Conservation (phyloP, 2,888 invertebrate genomes). For the Ormyrus labotus region DNA sequence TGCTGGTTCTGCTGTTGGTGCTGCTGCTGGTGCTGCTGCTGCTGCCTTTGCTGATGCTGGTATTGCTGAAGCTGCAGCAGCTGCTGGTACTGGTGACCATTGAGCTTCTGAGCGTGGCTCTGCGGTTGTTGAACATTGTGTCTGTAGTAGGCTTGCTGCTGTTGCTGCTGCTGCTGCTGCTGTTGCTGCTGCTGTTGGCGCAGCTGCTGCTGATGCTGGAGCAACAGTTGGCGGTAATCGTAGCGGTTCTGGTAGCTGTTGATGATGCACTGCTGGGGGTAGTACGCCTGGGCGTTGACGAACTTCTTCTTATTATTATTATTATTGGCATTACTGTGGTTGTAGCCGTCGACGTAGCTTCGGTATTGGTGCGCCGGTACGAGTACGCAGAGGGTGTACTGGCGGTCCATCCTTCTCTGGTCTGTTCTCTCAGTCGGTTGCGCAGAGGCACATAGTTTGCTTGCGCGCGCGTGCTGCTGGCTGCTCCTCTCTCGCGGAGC, state of each 20-base stretch:
- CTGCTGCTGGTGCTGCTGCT: constrained; percentile 52
- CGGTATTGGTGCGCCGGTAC: constrained; percentile 75
- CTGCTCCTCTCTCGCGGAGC: constrained; percentile 42
- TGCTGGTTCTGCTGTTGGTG: constrained; percentile 55
- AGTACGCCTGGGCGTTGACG: constrained; percentile 6
- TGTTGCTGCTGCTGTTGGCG: constrained; percentile 53
- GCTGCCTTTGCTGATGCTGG: constrained; percentile 51
- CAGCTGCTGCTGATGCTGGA: constrained; percentile 56
- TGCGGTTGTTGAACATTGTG: constrained; percentile 52
- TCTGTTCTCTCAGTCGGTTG: constrained; percentile 43
- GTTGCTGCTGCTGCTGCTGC: constrained; percentile 55
- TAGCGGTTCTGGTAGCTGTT: constrained; percentile 49
- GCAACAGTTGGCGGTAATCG: constrained; percentile 55
- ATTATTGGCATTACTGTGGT: constrained; percentile 60
- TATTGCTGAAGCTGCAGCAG: constrained; percentile 47
- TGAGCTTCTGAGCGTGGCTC: constrained; percentile 51
- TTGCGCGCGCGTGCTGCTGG: constrained; percentile 56
- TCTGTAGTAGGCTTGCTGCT: constrained; percentile 50
- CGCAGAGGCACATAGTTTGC: constrained; percentile 31
- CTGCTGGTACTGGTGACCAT: constrained; percentile 53
- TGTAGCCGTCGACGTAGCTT: constrained; percentile 71
- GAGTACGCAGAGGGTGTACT: constrained; percentile 75
- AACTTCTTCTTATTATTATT: constrained; percentile 7
- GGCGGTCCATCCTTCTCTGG: constrained; percentile 70
- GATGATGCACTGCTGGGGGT: constrained; percentile 47